These are phyloP conservation scores for Lichenostomus cassidix DNA, from an alignment of 2,113 vertebrate genomes.

Conservation along the genomic window DNA sequence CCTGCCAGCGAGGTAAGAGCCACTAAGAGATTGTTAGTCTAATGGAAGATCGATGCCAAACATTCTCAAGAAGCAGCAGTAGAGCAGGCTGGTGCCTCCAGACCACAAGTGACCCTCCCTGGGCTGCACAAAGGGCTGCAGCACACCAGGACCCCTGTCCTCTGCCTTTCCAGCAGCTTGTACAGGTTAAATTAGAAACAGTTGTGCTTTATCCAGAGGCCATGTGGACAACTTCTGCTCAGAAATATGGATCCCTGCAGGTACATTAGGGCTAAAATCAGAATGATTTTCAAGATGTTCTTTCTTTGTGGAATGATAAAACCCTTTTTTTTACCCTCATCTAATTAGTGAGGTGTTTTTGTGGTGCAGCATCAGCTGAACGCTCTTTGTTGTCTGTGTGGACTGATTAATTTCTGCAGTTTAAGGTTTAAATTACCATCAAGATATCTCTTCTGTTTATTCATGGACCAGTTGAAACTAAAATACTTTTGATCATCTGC, in stretches of 20 bases:
- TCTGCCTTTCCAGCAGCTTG: slow-evolving; percentile 29
- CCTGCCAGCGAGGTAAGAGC: neutral
- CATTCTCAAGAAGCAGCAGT: neutral
- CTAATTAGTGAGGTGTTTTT: neutral
- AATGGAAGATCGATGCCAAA: neutral
- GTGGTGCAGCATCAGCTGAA: neutral
- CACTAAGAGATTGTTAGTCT: neutral
- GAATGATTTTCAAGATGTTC: slow-evolving; percentile 60
- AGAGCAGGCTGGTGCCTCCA: neutral
- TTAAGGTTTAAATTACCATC: slow-evolving; percentile 14
- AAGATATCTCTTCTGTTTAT: neutral
- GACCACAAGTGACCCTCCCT: neutral
- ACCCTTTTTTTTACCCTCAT: neutral
- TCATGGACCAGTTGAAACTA: neutral
- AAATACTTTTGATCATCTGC: neutral
- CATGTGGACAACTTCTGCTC: slow-evolving; percentile 6
- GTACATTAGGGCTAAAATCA: slow-evolving; percentile 45
- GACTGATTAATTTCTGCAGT: slow-evolving; percentile 42
- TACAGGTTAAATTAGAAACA: slow-evolving; percentile 40
- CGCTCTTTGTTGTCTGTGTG: neutral
- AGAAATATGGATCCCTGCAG: neutral
- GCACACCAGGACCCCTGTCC: neutral
- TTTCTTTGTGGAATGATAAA: neutral
- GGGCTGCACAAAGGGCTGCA: neutral
- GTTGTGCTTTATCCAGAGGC: slow-evolving; percentile 39